Evolutionary conservation across 2,113 vertebrate species (phyloP), one percentile per base, ranked within the genome.

Genomic region (Fulica atra): DNA sequence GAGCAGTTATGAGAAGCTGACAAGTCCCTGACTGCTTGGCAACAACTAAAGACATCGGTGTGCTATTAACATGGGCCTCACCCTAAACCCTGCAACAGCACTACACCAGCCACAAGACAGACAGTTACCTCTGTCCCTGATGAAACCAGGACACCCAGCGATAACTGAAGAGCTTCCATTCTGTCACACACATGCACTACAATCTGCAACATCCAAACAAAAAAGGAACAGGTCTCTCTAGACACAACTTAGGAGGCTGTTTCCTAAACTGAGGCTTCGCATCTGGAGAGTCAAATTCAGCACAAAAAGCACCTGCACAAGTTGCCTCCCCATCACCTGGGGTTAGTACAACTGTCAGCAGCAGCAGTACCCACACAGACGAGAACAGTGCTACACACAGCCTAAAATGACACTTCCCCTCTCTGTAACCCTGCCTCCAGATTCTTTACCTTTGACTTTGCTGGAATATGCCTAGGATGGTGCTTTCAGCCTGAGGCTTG

Each of bases 391-490:
- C 26, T 72, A 38, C 15, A 31, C 4, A 13, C 10, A 2, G 48
- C 20, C 28, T 24, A 38, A 38, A 69, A 66, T 8, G 13, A 56
- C 8, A 4, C 6, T 9, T 60, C 0, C 5, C n/a, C 84, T 60
- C 81, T 51, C 44, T 70, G 31, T 28, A 68, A 33, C 13, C 4
- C 11, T 46, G 7, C 68, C 78, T 60, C 28, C n/a, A 69, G 40
- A 31, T 18, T 18, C 44, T 81, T 77, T 28, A 68, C 15, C 11
- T 85, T 59, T 38, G 16, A 25, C 10, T 82, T 86, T 11, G 28
- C 71, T 60, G 54, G 16, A 88, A 54, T 28, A 44, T 0, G 0
- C 42, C n/a, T 44, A 44, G 7, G 25, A 13, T 8, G 29, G 26
- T 15, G 24, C 50, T 82, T 59, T 29, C 42, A 69, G 38, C 48